Base-by-base conservation (phyloP, 2,113 vertebrate species). In the Lontra canadensis region DNA sequence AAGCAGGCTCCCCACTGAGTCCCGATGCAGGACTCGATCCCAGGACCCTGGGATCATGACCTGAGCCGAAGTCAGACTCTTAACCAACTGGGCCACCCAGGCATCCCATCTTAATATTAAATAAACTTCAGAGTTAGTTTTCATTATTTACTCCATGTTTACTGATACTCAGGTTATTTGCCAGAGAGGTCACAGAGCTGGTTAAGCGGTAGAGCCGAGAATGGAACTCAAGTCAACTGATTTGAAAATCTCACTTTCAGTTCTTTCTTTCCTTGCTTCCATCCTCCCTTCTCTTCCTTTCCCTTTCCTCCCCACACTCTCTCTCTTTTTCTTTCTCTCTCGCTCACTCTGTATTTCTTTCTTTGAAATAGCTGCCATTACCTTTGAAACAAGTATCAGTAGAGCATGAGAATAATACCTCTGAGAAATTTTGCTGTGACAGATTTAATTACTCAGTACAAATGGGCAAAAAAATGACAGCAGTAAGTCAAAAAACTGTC, bases 241-340 rank as follows among this genome's bases (percentile, higher is more conserved):
- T 61, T 81, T 81, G 29, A 85, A 96, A 81, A 20, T 52, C 14
- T 11, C 73, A 7, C 3, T 85, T 74, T 69, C 26, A 14, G 12
- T 44, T 67, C 4, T 39, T 71, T 29, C 69, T 21, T 42, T 1
- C 26, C 29, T 12, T 2, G 6, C 15, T 69, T 4, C 3, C 21
- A 21, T 5, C 11, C 6, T 65, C 4, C 0, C 3, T 39, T 20
- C 1, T 21, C 1, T 12, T 23, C 1, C 6, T 15, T 12, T 6
- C 3, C 1, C 7, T 4, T 39, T 34, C 1, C 2, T 34, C 25
- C 4, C 3, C 44, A 6, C 12, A 6, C 42, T 42, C 0, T 4
- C 12, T 13, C 0, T 6, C 18, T 8, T 10, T 42, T 2, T 90
- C 8, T 7, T 0, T 18, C 3, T 1, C 23, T 57, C 4, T 18